Evolutionary conservation across 2,888 invertebrate genomes (phyloP).

Genomic region (Cybosia mesomella): DNA sequence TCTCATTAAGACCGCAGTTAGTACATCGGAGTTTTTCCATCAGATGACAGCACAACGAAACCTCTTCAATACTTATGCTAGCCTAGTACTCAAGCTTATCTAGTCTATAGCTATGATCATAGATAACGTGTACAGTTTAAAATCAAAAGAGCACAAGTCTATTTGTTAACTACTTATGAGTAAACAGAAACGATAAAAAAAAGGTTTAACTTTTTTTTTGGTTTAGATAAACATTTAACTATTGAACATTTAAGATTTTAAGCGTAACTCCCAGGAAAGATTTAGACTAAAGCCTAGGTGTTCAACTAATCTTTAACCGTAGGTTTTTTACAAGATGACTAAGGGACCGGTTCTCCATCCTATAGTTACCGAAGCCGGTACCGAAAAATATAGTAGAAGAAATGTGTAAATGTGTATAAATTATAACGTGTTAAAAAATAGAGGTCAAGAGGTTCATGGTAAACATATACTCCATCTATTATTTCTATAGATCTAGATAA

Average conservation of each 20-base stretch:
- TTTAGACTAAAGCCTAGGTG: too few species aligned
- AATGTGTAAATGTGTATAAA: too few species aligned
- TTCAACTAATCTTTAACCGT: too few species aligned
- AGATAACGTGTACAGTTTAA: constrained; percentile 64
- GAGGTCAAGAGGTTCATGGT: too few species aligned
- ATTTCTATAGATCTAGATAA: too few species aligned
- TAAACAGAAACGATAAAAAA: background rate
- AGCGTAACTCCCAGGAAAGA: too few species aligned
- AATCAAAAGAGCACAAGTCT: constrained; percentile 25
- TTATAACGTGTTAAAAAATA: background rate
- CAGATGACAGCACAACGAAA: constrained; percentile 60
- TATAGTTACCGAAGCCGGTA: background rate
- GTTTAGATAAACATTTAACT: too few species aligned
- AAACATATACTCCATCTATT: too few species aligned
- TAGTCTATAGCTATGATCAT: constrained; percentile 82
- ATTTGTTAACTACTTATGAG: background rate
- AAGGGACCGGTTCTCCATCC: background rate
- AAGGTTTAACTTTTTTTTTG: too few species aligned
- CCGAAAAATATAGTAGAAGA: background rate
- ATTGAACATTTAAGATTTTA: too few species aligned
- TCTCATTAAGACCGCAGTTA: constrained; percentile 84
- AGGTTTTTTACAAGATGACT: background rate
- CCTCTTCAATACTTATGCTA: constrained; percentile 67
- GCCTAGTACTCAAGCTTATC: constrained; percentile 77
- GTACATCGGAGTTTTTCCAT: constrained; percentile 78